Evolutionary conservation across 1,140 invertebrate genomes (phyloP).

Genomic region (Eufriesea mexicana): DNA sequence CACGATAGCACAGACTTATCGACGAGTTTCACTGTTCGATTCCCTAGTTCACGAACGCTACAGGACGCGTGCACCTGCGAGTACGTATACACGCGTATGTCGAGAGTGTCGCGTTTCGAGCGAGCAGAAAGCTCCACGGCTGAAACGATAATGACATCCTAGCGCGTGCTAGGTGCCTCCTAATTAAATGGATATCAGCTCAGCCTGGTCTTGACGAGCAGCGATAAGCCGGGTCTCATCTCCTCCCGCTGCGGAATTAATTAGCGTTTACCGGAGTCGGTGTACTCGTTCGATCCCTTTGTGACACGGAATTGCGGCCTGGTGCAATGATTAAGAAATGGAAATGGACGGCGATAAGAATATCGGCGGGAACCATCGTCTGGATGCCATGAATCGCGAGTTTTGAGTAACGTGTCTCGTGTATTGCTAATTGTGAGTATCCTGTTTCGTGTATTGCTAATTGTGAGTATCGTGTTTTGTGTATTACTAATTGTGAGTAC

Average conservation of each 20-base stretch:
- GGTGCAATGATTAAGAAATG: constrained; percentile 1
- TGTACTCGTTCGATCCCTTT: constrained; percentile 18
- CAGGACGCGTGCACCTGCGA: too few relatives aligned
- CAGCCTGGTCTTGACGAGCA: constrained; percentile 41
- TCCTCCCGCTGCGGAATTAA: constrained; percentile 47
- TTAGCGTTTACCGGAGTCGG: constrained; percentile 39
- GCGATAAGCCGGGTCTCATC: constrained; percentile 53
- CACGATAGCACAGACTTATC: constrained; percentile 1
- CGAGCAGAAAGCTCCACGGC: constrained; percentile 15
- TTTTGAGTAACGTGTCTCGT: too few relatives aligned
- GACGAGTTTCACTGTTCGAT: background rate
- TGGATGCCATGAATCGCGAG: too few relatives aligned
- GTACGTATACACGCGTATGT: background rate
- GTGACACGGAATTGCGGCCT: background rate
- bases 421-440: too few relatives aligned
- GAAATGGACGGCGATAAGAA: background rate
- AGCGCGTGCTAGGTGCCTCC: constrained; percentile 25
- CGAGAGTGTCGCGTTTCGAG: background rate
- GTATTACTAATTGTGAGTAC: too few relatives aligned
- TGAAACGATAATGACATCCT: constrained; percentile 53
- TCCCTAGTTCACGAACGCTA: background rate
- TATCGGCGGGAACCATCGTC: too few relatives aligned
- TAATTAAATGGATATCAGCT: constrained; percentile 66
- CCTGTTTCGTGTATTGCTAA: too few relatives aligned
- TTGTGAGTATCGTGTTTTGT: too few relatives aligned